phyloP scores from a whole-genome alignment of 2,113 vertebrate genomes.

The Labrus mixtus region DNA sequence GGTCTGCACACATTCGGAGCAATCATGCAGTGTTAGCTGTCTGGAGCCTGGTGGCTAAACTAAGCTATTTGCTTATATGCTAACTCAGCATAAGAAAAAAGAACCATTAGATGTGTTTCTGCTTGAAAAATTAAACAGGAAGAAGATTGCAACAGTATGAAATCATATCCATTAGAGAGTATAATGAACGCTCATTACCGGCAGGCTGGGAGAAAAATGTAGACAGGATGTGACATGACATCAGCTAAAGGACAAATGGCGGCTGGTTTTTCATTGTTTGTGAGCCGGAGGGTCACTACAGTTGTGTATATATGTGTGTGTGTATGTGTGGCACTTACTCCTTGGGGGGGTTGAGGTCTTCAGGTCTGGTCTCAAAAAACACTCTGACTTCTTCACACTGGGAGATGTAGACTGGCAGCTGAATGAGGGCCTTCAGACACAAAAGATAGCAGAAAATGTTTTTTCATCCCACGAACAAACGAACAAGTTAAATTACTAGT shows the following conservation, averaged over 20 bases:
- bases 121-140: constrained; percentile 32
- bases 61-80: constrained; percentile 44
- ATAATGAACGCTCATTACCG: constrained; percentile 53
- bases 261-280: constrained; percentile 5
- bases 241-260: constrained; percentile 17
- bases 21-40: constrained; percentile 28
- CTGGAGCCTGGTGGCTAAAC: constrained; percentile 14
- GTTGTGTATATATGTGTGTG: constrained; percentile 10
- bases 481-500: not conserved
- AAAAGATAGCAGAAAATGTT: constrained; percentile 21
- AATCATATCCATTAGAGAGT: constrained; percentile 58
- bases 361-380: constrained; percentile 97
- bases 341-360: constrained; percentile 94
- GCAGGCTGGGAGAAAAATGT: constrained; percentile 5
- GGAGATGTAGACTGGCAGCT: constrained; percentile 96
- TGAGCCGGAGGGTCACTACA: not conserved
- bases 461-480: not conserved
- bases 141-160: constrained; percentile 37
- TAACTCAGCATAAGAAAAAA: constrained; percentile 45
- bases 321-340: constrained; percentile 84
- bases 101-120: constrained; percentile 39
- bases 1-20: not conserved
- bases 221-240: constrained; percentile 34
- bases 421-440: constrained; percentile 91
- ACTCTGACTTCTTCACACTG: constrained; percentile 97